A percentile compares a stretch with the other conserved stretches of the same genome.
Conservation (phyloP, 2,113 vertebrate genomes). For the Puffinus mauretanicus region DNA sequence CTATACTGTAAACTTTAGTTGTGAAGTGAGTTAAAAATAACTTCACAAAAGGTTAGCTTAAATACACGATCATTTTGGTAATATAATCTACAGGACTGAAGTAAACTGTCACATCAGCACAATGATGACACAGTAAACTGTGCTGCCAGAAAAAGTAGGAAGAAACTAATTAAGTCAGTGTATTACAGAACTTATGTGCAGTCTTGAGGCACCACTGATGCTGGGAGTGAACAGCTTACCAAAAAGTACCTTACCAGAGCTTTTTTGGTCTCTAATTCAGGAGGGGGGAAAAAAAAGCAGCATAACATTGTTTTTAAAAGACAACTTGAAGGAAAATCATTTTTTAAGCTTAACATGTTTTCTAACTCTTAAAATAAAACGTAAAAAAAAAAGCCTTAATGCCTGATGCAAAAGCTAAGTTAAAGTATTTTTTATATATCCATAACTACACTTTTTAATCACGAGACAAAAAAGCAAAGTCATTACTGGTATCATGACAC, state of each 20-base stretch:
- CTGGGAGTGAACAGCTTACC: neutral
- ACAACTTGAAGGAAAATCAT: neutral
- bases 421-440: neutral
- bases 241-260: neutral
- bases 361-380: neutral
- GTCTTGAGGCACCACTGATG: neutral
- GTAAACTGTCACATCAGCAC: neutral
- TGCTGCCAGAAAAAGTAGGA: neutral
- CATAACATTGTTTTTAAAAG: neutral
- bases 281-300: neutral
- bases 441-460: neutral
- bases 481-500: neutral
- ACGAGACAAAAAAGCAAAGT: neutral
- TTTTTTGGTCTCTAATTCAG: neutral
- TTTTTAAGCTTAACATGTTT: neutral
- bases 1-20: neutral
- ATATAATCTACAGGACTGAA: neutral
- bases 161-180: neutral
- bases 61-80: neutral
- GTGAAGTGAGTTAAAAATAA: neutral
- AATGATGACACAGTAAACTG: neutral
- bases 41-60: neutral
- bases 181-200: neutral
- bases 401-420: neutral
- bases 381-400: neutral